Evolutionary conservation across 2,888 invertebrate species (phyloP).

Genomic region (Octodonta nipae): DNA sequence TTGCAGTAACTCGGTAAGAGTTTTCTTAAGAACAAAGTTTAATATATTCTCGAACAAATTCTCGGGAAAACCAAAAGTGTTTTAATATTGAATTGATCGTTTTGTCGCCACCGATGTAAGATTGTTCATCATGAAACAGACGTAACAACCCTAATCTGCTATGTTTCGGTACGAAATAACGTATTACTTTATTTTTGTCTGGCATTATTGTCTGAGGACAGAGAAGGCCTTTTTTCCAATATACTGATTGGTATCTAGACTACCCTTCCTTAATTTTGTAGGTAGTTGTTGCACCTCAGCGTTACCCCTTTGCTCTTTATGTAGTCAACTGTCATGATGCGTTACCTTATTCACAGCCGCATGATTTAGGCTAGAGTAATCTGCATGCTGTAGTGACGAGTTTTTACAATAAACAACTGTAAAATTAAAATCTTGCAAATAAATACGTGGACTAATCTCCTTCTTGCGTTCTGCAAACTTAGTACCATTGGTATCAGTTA

Average conservation of each 20-base stretch:
- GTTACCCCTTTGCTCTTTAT: slow-evolving; percentile 15
- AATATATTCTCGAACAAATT: slow-evolving; percentile 18
- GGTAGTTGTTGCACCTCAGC: slow-evolving; percentile 8
- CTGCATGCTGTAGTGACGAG: too few relatives aligned
- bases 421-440: too few relatives aligned
- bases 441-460: too few relatives aligned
- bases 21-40: too few relatives aligned
- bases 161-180: slow-evolving; percentile 15
- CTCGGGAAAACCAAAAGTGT: slow-evolving; percentile 20
- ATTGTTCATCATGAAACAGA: slow-evolving; percentile 19
- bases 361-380: too few relatives aligned
- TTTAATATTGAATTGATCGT: too few relatives aligned
- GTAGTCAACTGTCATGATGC: slow-evolving; percentile 12
- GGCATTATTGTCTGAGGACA: slow-evolving; percentile 8
- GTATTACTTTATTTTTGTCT: slow-evolving; percentile 11
- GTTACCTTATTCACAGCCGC: too few relatives aligned
- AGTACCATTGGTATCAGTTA: too few relatives aligned
- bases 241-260: slow-evolving; percentile 16
- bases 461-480: too few relatives aligned
- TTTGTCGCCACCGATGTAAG: slow-evolving; percentile 17
- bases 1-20: too few relatives aligned
- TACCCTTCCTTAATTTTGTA: slow-evolving; percentile 9
- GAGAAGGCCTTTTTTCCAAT: slow-evolving; percentile 15
- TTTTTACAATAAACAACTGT: too few relatives aligned
- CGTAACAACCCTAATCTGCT: slow-evolving; percentile 15